phyloP scores from a whole-genome alignment of 2,113 vertebrate species.

The Coracopsis vasa region DNA sequence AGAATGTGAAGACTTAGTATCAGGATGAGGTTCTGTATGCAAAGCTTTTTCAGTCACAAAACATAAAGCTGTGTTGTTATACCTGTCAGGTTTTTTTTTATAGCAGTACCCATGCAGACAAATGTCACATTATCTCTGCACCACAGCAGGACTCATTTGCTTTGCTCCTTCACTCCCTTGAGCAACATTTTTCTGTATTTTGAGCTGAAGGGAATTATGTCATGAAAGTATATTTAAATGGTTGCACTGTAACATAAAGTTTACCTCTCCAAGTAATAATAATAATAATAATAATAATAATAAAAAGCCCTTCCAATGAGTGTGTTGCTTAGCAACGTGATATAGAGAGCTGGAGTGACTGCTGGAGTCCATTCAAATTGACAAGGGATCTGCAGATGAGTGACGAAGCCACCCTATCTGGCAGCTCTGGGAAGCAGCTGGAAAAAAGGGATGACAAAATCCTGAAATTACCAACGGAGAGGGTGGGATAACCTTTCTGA shows the following conservation, averaged over 20 bases:
- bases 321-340: slow-evolving; percentile 71
- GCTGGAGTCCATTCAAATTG: slow-evolving; percentile 40
- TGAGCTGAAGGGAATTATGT: slow-evolving; percentile 43
- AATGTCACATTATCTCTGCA: slow-evolving; percentile 57
- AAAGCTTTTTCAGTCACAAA: slow-evolving; percentile 25
- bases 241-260: slow-evolving; percentile 35
- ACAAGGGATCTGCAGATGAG: slow-evolving; percentile 32
- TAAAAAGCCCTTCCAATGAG: slow-evolving; percentile 45
- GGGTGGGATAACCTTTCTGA: background rate
- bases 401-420: background rate
- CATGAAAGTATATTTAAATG: slow-evolving; percentile 27
- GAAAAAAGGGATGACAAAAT: background rate
- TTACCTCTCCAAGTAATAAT: slow-evolving; percentile 27
- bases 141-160: slow-evolving; percentile 41
- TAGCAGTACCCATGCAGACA: slow-evolving; percentile 13
- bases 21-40: slow-evolving; percentile 8
- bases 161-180: slow-evolving; percentile 17
- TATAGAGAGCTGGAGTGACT: slow-evolving; percentile 15
- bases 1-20: background rate
- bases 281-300: background rate
- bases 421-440: background rate
- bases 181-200: slow-evolving; percentile 25
- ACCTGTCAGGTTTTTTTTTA: slow-evolving; percentile 9
- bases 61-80: slow-evolving; percentile 1
- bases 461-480: background rate